These are phyloP conservation scores for Panthera leo DNA, from an alignment of 2,113 vertebrate species.

Conservation along the genomic window DNA sequence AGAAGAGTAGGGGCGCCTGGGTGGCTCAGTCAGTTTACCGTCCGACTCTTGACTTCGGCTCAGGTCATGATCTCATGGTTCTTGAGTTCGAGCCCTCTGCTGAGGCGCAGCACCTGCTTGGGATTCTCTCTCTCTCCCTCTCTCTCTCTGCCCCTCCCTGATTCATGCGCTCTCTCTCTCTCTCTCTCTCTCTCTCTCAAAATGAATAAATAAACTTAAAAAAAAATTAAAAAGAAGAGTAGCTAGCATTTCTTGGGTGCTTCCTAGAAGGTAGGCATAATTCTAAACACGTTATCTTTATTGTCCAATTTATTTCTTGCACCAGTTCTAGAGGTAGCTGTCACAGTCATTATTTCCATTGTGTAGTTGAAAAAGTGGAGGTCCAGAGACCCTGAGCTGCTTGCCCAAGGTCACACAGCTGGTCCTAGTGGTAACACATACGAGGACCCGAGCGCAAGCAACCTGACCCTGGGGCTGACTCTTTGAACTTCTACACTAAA, in stretches of 20 bases:
- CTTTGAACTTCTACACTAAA: not conserved
- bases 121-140: too few relatives aligned
- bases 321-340: accelerated
- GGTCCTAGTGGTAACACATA: not conserved
- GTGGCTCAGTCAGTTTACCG: too few relatives aligned
- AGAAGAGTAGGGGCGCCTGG: too few relatives aligned
- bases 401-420: not conserved
- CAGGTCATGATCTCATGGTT: too few relatives aligned
- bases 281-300: not conserved
- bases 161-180: too few relatives aligned
- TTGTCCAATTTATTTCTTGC: not conserved
- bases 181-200: too few relatives aligned
- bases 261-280: not conserved
- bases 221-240: not conserved
- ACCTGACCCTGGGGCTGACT: not conserved
- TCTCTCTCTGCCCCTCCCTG: too few relatives aligned
- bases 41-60: too few relatives aligned
- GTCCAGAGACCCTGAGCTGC: not conserved
- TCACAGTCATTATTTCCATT: not conserved
- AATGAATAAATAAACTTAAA: too few relatives aligned
- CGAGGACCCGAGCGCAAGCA: not conserved
- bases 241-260: not conserved
- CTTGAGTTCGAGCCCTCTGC: too few relatives aligned
- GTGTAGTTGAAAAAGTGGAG: not conserved
- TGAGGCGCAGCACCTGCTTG: too few relatives aligned